Conservation (phyloP, 2,888 invertebrate species). For the Pogonocherus hispidulus region DNA sequence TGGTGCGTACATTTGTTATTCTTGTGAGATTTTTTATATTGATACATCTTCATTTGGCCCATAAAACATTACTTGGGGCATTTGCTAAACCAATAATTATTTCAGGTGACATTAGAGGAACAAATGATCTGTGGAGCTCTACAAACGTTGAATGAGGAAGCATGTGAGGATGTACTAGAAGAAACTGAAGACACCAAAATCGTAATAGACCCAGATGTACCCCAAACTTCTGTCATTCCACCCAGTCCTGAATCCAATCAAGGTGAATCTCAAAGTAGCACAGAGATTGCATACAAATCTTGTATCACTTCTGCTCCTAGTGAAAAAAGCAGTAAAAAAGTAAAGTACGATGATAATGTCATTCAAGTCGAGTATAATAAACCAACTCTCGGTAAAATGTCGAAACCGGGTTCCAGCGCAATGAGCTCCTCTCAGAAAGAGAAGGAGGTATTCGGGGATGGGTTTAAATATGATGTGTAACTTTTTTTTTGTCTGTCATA, state of each 20-base stretch:
- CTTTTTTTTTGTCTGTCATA: not conserved
- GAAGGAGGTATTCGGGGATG: slow-evolving; percentile 11
- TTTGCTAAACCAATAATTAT: slow-evolving; percentile 8
- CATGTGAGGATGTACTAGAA: slow-evolving; percentile 90
- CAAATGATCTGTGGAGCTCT: slow-evolving; percentile 95
- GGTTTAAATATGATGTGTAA: slow-evolving; percentile 6
- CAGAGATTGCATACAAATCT: slow-evolving; percentile 31
- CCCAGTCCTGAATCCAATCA: slow-evolving; percentile 66
- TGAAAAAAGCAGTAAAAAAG: slow-evolving; percentile 51
- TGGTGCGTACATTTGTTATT: no score
- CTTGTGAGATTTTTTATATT: no score
- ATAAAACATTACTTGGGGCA: no score
- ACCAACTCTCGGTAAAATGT: slow-evolving; percentile 1
- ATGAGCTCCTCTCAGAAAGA: not conserved
- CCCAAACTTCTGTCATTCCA: slow-evolving; percentile 66
- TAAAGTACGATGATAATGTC: slow-evolving; percentile 49
- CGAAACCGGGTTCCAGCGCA: slow-evolving; percentile 16
- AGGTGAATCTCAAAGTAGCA: slow-evolving; percentile 62
- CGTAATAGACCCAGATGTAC: slow-evolving; percentile 61
- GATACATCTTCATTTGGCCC: no score
- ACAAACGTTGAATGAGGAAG: slow-evolving; percentile 93
- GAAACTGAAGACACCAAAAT: slow-evolving; percentile 68
- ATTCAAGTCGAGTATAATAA: slow-evolving; percentile 39
- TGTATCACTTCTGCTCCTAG: slow-evolving; percentile 23
- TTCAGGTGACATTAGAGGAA: slow-evolving; percentile 91